Evolutionary conservation across 2,888 invertebrate species (phyloP).

Genomic region (Coelinius sp.): DNA sequence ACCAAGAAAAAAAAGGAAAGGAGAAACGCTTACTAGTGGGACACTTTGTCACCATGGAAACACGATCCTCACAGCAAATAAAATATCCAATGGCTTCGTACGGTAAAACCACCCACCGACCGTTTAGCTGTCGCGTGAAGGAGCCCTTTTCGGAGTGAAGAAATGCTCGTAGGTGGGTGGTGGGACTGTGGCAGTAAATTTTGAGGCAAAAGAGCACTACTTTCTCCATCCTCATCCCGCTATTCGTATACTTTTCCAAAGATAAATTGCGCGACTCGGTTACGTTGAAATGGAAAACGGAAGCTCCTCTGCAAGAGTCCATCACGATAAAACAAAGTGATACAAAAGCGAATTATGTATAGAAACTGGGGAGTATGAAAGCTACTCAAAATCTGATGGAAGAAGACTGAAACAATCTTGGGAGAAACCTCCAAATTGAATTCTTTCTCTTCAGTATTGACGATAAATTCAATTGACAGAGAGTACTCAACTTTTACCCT

Average conservation of each 20-base stretch:
- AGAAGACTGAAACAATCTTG: conserved; percentile 13
- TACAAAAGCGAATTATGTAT: conserved; percentile 18
- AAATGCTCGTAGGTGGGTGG: conserved; percentile 19
- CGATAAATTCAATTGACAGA: not conserved
- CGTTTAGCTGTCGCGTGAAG: conserved; percentile 25
- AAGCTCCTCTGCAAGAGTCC: conserved; percentile 41
- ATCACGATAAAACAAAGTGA: conserved; percentile 37
- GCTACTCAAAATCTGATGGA: conserved; percentile 2
- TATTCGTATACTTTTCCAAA: conserved; percentile 31
- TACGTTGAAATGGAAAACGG: conserved; percentile 42
- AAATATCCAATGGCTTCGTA: conserved; percentile 23
- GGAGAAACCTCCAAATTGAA: conserved; percentile 1
- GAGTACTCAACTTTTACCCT: not conserved
- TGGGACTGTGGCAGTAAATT: conserved; percentile 46
- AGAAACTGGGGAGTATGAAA: not conserved
- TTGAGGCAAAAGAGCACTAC: conserved; percentile 28
- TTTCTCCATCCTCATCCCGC: conserved; percentile 24
- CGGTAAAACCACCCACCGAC: conserved; percentile 26
- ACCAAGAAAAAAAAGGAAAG: not conserved
- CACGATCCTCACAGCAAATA: conserved; percentile 19
- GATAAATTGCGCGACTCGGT: conserved; percentile 42
- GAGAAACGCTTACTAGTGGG: not conserved
- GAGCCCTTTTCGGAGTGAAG: conserved; percentile 22
- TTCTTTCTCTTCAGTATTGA: not conserved
- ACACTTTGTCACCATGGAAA: conserved; percentile 26